Base-by-base conservation (phyloP, 2,797 vertebrate species). In the Coracias cyanogaster region DNA sequence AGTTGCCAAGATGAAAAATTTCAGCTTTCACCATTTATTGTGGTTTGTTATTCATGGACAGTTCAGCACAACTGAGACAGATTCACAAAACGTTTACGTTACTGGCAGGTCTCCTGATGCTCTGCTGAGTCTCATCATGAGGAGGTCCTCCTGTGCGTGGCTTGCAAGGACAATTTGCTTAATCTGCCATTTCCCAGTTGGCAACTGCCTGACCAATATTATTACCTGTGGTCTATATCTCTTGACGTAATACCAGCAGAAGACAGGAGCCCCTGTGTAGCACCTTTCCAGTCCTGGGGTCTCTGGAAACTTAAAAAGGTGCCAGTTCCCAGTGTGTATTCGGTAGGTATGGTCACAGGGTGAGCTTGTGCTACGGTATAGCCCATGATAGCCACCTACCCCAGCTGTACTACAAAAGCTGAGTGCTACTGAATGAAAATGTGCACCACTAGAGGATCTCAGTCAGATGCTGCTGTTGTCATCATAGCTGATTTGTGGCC, bases 41-140 rank as follows among this genome's bases (percentile, higher is more conserved):
- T 64, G 93, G 94, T 93, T 97, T 97, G 94, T 96, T 97, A 89
- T 96, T 96, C 92, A 94, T 94, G 92, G 94, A 92, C 41, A 51
- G 79, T 81, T 81, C 79, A 92, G 81, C 55, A 61, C 66, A 74
- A 92, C 57, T 31, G 89, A 93, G 84, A 92, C 29, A 77, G 82
- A 94, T 94, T 65, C 86, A 64, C 48, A 67, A 83, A 94, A 61
- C 1, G 10, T 82, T 89, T 91, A 79, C 13, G 1, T 58, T 89
- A 67, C 89, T 96, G 89, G 92, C 89, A 74, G 74, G 25, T 77
- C 37, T 93, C 51, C 67, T 87, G 48, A 37, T 25, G 20, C 60
- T 93, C 78, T 91, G 67, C 45, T 37, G 58, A 86, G 52, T 78
- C 48, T 61, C 70, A 33, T 31, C 81, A 37, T 8, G 41, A 95